Base-by-base conservation (phyloP, 2,888 invertebrate species). In the Pasiphila rectangulata region DNA sequence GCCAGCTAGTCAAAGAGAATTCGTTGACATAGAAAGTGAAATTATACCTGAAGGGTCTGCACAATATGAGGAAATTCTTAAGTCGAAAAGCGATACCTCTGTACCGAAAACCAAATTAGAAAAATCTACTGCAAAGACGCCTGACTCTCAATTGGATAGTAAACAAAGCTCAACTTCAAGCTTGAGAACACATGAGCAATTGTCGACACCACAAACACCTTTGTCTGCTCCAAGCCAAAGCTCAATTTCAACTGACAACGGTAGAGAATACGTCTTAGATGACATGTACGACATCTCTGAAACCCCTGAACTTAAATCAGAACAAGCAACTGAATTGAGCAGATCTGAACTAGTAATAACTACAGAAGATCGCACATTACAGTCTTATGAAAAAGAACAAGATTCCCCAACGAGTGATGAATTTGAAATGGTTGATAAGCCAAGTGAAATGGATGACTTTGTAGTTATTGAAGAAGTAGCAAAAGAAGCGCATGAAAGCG, bases 401-500 rank as follows among this genome's bases (percentile, higher is more conserved):
- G 93, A 94, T 59, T 95, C 95, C 0, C 95, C 95, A 0, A 93
- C 91, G 5, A 94, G 94, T 64, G 96, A 96, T 72, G 96, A 96
- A 15, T 96, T 96, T 75, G 96, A 96, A 89, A 91, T 96, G 90
- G 89, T 96, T 0, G 96, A 96, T 62, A 95, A 95, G 69, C 95
- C 96, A 0, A 95, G 95, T 67, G 92, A 96, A 59, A 94, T 95
- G 58, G 96, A 96, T 67, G 96, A 96, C 63, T 96, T 96, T 69
- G 95, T 96, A 0, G 95, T 96, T 0, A 94, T 96, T 54, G 96
- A 96, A 82, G 96, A 96, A 77, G 95, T 96, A 1, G 96, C 94
- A 1, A 94, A 93, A 70, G 96, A 96, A 83, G 96, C 96, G 0
- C 92, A 93, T 61, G 96, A 96, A 80, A 92, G 91, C 46, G 96